Percentiles rank a stretch among this genome's conserved stretches.
Conservation (phyloP, 1,140 invertebrate species). For the Cotesia typhae region DNA sequence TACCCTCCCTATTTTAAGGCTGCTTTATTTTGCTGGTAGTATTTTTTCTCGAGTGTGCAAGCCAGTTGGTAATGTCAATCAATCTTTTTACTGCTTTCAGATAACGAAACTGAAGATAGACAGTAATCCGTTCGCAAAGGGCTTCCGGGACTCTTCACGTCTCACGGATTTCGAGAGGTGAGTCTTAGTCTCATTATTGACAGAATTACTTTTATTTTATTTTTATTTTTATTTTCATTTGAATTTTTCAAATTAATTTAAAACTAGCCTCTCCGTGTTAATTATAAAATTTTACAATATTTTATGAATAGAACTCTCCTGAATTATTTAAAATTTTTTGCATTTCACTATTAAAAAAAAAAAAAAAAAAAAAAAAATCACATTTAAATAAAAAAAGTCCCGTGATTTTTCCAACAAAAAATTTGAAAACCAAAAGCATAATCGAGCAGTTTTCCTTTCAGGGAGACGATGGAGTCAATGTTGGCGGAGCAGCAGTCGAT, state of each 20-base stretch:
- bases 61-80: slow-evolving; percentile 28
- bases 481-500: slow-evolving; percentile 79
- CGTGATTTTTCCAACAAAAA: too few relatives aligned
- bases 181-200: slow-evolving; percentile 48
- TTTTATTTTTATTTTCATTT: slow-evolving; percentile 6
- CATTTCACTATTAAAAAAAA: too few relatives aligned
- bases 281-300: too few relatives aligned
- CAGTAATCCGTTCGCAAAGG: slow-evolving; percentile 87
- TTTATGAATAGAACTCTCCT: too few relatives aligned
- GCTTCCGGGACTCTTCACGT: slow-evolving; percentile 82
- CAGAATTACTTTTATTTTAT: background rate
- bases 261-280: too few relatives aligned
- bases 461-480: slow-evolving; percentile 86
- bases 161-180: slow-evolving; percentile 89
- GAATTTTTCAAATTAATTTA: too few relatives aligned
- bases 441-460: slow-evolving; percentile 68
- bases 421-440: slow-evolving; percentile 49
- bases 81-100: slow-evolving; percentile 68
- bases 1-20: slow-evolving; percentile 11
- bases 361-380: background rate
- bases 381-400: background rate
- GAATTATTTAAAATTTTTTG: too few relatives aligned
- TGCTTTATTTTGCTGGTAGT: slow-evolving; percentile 9
- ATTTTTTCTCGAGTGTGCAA: background rate
- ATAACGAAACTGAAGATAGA: slow-evolving; percentile 92